These are phyloP conservation scores for Patiria miniata DNA, from an alignment of 35 echinoderm and acorn worm genomes.

Conservation along the genomic window DNA sequence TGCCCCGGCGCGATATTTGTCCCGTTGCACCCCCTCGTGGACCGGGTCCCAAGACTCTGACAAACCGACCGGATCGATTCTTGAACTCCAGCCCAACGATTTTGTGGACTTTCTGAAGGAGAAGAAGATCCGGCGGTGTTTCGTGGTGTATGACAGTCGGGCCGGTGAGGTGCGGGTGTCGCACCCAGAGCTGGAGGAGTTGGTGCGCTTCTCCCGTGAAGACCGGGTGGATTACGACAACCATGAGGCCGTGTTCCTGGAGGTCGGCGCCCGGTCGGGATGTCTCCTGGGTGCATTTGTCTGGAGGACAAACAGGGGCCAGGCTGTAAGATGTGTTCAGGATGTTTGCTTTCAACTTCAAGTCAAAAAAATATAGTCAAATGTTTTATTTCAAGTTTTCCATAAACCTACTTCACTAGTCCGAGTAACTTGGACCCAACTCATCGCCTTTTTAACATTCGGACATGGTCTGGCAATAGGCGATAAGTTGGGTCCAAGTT, in stretches of 20 bases:
- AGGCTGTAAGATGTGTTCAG: slow-evolving; percentile 38
- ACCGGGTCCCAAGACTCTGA: not conserved
- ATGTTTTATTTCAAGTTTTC: too few relatives aligned
- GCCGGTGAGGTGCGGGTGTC: slow-evolving; percentile 42
- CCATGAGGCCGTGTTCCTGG: slow-evolving; percentile 62
- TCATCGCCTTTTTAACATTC: too few relatives aligned
- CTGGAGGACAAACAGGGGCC: slow-evolving; percentile 63
- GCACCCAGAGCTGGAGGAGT: slow-evolving; percentile 46
- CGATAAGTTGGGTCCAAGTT: too few relatives aligned
- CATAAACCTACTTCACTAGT: too few relatives aligned
- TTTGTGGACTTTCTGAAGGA: slow-evolving; percentile 58
- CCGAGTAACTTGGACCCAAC: too few relatives aligned
- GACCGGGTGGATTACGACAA: slow-evolving; percentile 67
- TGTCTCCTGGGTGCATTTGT: slow-evolving; percentile 68
- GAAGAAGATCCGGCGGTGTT: slow-evolving; percentile 49
- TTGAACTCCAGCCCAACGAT: slow-evolving; percentile 41
- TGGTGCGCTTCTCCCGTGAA: slow-evolving; percentile 30
- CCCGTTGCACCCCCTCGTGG: too few relatives aligned
- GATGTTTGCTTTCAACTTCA: too few relatives aligned
- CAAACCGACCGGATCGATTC: not conserved
- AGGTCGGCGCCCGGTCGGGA: slow-evolving; percentile 50
- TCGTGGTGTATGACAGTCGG: slow-evolving; percentile 50
- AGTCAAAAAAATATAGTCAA: too few relatives aligned
- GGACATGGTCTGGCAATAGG: too few relatives aligned
- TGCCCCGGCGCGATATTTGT: too few relatives aligned